A percentile compares a stretch with the other conserved stretches of the same genome.
phyloP scores from a whole-genome alignment of 2,888 invertebrate species.

The Calameuta filiformis region DNA sequence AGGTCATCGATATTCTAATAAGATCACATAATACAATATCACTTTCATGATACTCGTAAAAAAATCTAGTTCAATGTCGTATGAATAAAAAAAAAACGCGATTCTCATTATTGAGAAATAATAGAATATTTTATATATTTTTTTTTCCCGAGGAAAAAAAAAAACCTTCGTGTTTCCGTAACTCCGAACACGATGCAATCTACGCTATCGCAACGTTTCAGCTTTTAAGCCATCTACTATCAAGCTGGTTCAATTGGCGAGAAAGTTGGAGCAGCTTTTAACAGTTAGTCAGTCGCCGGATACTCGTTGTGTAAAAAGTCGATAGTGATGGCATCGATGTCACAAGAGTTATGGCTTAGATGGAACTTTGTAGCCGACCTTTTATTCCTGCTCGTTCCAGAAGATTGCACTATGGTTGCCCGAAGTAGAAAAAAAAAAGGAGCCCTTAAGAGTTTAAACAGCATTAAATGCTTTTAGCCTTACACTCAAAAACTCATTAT shows the following conservation, averaged over 20 bases:
- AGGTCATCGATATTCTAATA: too few species aligned
- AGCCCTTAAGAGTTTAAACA: neutral
- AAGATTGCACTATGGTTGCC: neutral
- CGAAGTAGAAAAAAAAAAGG: neutral
- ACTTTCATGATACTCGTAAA: neutral
- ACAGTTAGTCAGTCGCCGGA: neutral
- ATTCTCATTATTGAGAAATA: too few species aligned
- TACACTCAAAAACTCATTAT: neutral
- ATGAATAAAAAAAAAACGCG: neutral
- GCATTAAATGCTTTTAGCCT: neutral
- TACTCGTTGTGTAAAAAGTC: constrained; percentile 1
- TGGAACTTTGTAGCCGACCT: neutral
- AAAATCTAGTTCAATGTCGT: neutral
- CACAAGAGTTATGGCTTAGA: neutral
- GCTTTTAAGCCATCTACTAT: neutral
- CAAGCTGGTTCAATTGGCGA: neutral
- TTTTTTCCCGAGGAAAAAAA: neutral
- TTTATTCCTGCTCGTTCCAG: neutral
- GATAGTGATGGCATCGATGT: constrained; percentile 1
- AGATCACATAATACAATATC: too few species aligned
- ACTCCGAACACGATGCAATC: neutral
- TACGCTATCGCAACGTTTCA: neutral
- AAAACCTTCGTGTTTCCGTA: neutral
- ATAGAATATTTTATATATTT: neutral
- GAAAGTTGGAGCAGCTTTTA: neutral